Conservation (phyloP, 2,113 vertebrate species). For the Paedocypris sp. region DNA sequence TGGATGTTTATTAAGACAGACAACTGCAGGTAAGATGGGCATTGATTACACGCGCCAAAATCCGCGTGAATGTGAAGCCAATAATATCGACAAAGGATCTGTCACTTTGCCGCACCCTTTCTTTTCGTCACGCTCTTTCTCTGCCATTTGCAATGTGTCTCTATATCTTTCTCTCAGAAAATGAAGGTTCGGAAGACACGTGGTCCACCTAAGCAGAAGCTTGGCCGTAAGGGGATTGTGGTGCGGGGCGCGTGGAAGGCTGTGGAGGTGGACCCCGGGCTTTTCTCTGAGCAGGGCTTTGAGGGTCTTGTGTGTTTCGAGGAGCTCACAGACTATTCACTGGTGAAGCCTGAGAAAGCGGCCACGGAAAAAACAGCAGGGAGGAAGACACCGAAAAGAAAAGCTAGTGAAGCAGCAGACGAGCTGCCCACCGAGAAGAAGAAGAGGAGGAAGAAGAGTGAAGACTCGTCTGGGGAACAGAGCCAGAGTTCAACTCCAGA, state of each 20-base stretch:
- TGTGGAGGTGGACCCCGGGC: constrained; percentile 69
- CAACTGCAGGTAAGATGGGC: neutral
- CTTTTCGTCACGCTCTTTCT: neutral
- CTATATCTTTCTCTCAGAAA: constrained; percentile 21
- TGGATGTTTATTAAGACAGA: neutral
- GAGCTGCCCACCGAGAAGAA: constrained; percentile 34
- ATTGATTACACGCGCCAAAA: neutral
- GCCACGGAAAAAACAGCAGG: constrained; percentile 30
- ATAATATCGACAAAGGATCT: neutral
- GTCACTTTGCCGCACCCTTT: neutral
- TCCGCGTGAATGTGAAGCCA: neutral
- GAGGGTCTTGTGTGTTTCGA: constrained; percentile 81
- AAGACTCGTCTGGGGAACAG: no score
- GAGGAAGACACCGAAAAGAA: constrained; percentile 57
- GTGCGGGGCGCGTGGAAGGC: constrained; percentile 77
- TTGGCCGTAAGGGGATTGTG: constrained; percentile 59
- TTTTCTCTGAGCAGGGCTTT: constrained; percentile 77
- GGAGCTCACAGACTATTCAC: constrained; percentile 76
- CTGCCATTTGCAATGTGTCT: neutral
- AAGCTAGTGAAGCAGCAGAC: constrained; percentile 33
- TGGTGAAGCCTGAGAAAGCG: constrained; percentile 60
- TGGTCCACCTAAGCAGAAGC: constrained; percentile 27
- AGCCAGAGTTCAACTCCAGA: no score
- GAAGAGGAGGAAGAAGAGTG: constrained; percentile 50
- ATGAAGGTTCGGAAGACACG: constrained; percentile 63